phyloP scores from a whole-genome alignment of 2,888 invertebrate species.

The Oscheius onirici region DNA sequence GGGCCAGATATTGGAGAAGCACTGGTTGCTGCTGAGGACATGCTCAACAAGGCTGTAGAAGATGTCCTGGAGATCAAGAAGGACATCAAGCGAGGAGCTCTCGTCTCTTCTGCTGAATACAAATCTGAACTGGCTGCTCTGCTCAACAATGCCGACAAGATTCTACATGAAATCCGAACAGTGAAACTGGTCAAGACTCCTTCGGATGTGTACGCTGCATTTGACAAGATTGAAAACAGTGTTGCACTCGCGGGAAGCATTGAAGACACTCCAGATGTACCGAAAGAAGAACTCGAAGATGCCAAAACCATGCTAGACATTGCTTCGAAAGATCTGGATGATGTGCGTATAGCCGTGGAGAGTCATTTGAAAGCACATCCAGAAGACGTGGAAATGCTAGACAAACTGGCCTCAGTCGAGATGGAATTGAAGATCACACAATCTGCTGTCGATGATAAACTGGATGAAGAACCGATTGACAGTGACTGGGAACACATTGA shows the following conservation, averaged over 20 bases:
- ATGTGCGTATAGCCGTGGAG: conserved; percentile 38
- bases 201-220: not conserved
- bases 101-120: conserved; percentile 18
- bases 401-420: conserved; percentile 39
- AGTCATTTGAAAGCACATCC: conserved; percentile 38
- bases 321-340: conserved; percentile 37
- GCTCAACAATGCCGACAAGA: not conserved
- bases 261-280: conserved; percentile 2
- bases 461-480: not conserved
- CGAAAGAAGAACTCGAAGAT: conserved; percentile 34
- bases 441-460: conserved; percentile 17
- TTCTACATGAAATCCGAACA: not conserved
- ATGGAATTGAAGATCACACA: conserved; percentile 32
- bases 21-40: conserved; percentile 30
- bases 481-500: conserved; percentile 26
- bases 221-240: conserved; percentile 14
- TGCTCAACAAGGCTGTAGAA: conserved; percentile 18
- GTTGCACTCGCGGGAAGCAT: conserved; percentile 15
- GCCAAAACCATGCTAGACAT: conserved; percentile 32
- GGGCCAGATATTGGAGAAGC: conserved; percentile 36
- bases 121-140: conserved; percentile 1
- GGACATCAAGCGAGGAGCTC: conserved; percentile 11
- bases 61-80: conserved; percentile 4
- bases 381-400: conserved; percentile 37
- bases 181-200: not conserved